These are phyloP conservation scores for Hirudo medicinalis DNA, from an alignment of 1,140 invertebrate species.

Conservation along the genomic window DNA sequence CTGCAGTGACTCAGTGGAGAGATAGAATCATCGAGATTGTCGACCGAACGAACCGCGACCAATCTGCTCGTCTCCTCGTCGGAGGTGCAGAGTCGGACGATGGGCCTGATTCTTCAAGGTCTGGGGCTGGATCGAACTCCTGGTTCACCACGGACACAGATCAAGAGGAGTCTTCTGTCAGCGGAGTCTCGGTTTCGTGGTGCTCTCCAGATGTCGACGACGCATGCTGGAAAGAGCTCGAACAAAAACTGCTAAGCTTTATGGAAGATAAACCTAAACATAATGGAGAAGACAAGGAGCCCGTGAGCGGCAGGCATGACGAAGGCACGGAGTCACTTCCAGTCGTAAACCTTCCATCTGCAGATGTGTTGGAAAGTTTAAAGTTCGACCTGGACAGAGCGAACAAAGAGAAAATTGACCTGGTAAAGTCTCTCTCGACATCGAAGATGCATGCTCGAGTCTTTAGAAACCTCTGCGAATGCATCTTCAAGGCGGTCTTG, in stretches of 20 bases:
- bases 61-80: too few species aligned
- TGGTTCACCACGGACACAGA: too few species aligned
- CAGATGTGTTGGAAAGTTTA: background rate
- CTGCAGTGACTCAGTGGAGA: slow-evolving; percentile 25
- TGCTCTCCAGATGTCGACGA: background rate
- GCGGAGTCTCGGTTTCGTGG: too few species aligned
- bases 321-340: too few species aligned
- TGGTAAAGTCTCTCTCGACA: background rate
- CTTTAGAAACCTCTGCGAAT: background rate
- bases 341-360: too few species aligned
- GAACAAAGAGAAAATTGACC: background rate
- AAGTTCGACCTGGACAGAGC: background rate
- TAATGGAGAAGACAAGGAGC: background rate
- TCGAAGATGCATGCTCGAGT: background rate
- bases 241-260: background rate
- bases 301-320: background rate
- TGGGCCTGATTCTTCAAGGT: too few species aligned
- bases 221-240: background rate
- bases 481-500: background rate
- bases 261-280: background rate
- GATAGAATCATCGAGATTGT: background rate
- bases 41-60: too few species aligned
- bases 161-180: too few species aligned
- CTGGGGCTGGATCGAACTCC: too few species aligned
- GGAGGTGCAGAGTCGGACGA: too few species aligned